Evolutionary conservation across 2,888 invertebrate species (phyloP).

Genomic region (Polymixis lichenea): DNA sequence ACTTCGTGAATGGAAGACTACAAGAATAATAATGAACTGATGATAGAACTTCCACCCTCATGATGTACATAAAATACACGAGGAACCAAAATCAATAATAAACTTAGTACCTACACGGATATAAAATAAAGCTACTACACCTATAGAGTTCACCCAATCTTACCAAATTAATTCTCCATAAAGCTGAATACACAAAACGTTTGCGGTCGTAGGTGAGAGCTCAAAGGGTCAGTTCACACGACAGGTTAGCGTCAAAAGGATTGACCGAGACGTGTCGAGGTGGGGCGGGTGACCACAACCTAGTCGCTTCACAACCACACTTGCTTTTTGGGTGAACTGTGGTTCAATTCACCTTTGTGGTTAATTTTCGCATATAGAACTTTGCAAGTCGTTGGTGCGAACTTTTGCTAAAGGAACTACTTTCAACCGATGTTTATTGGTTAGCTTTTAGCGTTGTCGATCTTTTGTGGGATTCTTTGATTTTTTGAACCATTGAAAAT

Average conservation of each 20-base stretch:
- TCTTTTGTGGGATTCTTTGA: slow-evolving; percentile 11
- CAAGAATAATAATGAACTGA: neutral
- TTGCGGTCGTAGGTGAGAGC: slow-evolving; percentile 88
- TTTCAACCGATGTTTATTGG: slow-evolving; percentile 51
- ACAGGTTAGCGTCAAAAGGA: slow-evolving; percentile 83
- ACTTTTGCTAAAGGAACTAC: slow-evolving; percentile 56
- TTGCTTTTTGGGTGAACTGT: slow-evolving; percentile 74
- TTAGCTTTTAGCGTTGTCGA: slow-evolving; percentile 38
- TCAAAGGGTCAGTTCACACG: slow-evolving; percentile 87
- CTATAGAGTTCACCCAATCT: slow-evolving; percentile 52
- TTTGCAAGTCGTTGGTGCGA: slow-evolving; percentile 62
- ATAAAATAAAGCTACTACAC: slow-evolving; percentile 17
- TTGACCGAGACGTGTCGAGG: slow-evolving; percentile 83
- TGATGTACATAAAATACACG: slow-evolving; percentile 1
- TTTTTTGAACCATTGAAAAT: slow-evolving; percentile 5
- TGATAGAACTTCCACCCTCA: neutral
- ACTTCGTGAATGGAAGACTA: too few species aligned
- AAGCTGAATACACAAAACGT: slow-evolving; percentile 83
- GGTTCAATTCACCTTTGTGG: slow-evolving; percentile 68
- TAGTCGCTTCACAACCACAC: slow-evolving; percentile 77
- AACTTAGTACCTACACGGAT: neutral
- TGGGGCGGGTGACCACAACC: slow-evolving; percentile 80
- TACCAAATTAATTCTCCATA: slow-evolving; percentile 74
- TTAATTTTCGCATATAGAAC: slow-evolving; percentile 66
- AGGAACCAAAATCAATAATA: slow-evolving; percentile 17